Evolutionary conservation across 1,140 invertebrate genomes (phyloP).

Genomic region (Apis cerana): DNA sequence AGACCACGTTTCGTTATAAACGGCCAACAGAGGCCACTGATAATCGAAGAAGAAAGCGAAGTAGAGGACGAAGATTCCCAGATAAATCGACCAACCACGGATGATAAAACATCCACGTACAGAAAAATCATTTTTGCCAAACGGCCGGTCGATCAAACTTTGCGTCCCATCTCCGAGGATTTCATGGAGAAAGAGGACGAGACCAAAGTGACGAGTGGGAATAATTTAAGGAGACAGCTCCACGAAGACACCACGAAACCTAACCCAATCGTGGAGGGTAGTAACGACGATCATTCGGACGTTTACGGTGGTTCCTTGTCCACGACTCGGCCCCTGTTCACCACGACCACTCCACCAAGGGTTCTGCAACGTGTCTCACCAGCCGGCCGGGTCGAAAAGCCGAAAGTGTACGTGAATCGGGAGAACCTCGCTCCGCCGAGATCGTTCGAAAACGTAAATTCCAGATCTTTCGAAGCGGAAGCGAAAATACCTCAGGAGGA

Average conservation of each 20-base stretch:
- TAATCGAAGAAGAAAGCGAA: constrained; percentile 69
- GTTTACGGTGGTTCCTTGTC: constrained; percentile 85
- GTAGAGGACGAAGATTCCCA: constrained; percentile 72
- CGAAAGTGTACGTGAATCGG: constrained; percentile 75
- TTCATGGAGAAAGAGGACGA: constrained; percentile 75
- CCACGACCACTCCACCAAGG: constrained; percentile 82
- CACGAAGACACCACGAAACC: constrained; percentile 77
- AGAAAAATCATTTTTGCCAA: constrained; percentile 78
- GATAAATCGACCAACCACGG: constrained; percentile 73
- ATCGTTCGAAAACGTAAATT: constrained; percentile 66
- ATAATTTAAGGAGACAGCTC: constrained; percentile 83
- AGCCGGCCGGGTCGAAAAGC: constrained; percentile 65
- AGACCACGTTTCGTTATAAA: constrained; percentile 76
- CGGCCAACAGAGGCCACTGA: constrained; percentile 73
- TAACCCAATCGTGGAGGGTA: constrained; percentile 64
- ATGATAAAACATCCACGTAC: constrained; percentile 70
- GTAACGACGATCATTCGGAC: constrained; percentile 84
- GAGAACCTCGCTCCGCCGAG: constrained; percentile 80
- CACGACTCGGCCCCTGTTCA: constrained; percentile 85
- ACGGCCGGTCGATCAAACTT: constrained; percentile 75
- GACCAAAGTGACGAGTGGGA: constrained; percentile 76
- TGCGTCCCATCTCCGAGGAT: constrained; percentile 75
- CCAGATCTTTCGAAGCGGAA: constrained; percentile 65
- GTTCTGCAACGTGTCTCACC: constrained; percentile 72
- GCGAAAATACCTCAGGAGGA: constrained; percentile 68